Evolutionary conservation across 2,888 invertebrate species (phyloP).

Genomic region (Sarcophaga variegata): DNA sequence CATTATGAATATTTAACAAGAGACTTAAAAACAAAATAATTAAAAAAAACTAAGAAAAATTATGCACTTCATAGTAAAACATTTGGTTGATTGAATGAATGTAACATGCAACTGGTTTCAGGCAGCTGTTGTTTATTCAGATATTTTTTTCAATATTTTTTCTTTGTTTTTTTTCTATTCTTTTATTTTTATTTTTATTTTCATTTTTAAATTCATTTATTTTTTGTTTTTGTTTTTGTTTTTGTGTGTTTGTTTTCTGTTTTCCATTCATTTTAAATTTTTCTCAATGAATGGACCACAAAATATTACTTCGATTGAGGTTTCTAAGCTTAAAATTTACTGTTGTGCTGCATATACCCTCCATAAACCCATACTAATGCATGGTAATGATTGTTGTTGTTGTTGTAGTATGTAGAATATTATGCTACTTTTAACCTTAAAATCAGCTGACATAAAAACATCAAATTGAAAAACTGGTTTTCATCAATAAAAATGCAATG

Average conservation of each 20-base stretch:
- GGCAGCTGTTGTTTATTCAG: slow-evolving; percentile 57
- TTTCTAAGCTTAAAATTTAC: too few relatives aligned
- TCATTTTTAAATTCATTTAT: slow-evolving; percentile 28
- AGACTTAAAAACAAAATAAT: neutral
- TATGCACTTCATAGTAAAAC: slow-evolving; percentile 44
- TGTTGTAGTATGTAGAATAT: too few relatives aligned
- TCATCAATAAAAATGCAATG: too few relatives aligned
- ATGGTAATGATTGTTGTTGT: too few relatives aligned
- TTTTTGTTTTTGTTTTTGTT: slow-evolving; percentile 22
- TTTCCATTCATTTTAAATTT: slow-evolving; percentile 25
- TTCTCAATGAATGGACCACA: neutral
- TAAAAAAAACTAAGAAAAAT: slow-evolving; percentile 14
- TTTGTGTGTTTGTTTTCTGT: neutral
- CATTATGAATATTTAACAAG: too few relatives aligned
- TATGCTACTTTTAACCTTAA: slow-evolving; percentile 58
- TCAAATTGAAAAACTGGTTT: slow-evolving; percentile 56
- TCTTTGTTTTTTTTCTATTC: too few relatives aligned
- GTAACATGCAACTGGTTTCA: slow-evolving; percentile 63
- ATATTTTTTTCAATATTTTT: neutral
- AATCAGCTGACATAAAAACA: slow-evolving; percentile 66
- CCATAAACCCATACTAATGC: too few relatives aligned
- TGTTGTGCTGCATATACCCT: too few relatives aligned
- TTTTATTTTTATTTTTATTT: neutral
- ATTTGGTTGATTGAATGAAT: slow-evolving; percentile 63
- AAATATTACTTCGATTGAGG: too few relatives aligned